These are phyloP conservation scores for Myzus persicae DNA, from an alignment of 1,140 invertebrate genomes.

Conservation along the genomic window DNA sequence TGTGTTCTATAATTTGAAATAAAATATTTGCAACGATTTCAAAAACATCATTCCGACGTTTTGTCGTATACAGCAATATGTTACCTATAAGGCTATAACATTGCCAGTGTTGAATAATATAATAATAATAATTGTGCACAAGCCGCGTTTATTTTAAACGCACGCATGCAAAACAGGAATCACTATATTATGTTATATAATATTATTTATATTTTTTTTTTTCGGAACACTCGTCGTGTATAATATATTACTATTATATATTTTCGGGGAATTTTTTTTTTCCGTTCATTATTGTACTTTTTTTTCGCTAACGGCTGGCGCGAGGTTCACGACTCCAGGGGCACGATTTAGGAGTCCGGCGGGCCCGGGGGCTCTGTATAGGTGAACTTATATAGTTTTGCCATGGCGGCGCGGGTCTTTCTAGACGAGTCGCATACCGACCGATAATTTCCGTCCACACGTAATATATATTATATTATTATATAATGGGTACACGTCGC, in stretches of 20 bases:
- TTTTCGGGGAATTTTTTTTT: slow-evolving; percentile 45
- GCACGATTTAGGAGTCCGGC: slow-evolving; percentile 57
- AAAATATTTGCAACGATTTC: background rate
- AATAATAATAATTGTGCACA: background rate
- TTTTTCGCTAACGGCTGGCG: slow-evolving; percentile 50
- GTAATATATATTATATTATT: slow-evolving; percentile 27
- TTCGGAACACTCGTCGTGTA: background rate
- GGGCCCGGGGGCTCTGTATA: slow-evolving; percentile 57
- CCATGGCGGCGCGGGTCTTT: slow-evolving; percentile 9
- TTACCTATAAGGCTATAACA: background rate
- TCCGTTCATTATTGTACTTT: slow-evolving; percentile 12
- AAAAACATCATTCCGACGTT: background rate
- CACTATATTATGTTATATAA: background rate
- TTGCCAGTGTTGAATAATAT: background rate
- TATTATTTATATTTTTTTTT: background rate
- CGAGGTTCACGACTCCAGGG: slow-evolving; percentile 58
- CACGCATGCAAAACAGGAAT: slow-evolving; percentile 14
- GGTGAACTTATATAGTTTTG: slow-evolving; percentile 47
- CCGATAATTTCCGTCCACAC: slow-evolving; percentile 10
- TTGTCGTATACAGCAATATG: background rate
- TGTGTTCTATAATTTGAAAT: background rate
- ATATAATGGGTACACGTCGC: background rate
- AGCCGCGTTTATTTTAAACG: background rate
- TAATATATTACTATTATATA: slow-evolving; percentile 1
- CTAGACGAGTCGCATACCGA: slow-evolving; percentile 48